Evolutionary conservation across 2,888 invertebrate genomes (phyloP).

Genomic region (Mythimna pallens): DNA sequence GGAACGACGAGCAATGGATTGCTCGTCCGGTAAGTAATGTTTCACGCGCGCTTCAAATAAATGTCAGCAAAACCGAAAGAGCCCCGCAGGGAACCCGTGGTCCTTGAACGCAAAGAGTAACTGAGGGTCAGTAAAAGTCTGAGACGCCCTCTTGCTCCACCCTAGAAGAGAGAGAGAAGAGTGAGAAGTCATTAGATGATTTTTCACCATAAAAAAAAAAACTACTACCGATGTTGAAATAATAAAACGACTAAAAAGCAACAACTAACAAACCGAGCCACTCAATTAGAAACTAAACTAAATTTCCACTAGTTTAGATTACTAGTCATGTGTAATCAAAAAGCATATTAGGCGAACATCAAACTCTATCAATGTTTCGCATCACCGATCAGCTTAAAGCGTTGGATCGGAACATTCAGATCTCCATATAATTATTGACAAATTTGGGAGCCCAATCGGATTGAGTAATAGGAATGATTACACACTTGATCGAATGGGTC

Average conservation of each 20-base stretch:
- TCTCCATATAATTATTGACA: conserved; percentile 55
- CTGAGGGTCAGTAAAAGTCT: too few relatives aligned
- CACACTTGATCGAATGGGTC: conserved; percentile 51
- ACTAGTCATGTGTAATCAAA: conserved; percentile 31
- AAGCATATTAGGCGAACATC: conserved; percentile 38
- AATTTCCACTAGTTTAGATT: conserved; percentile 11
- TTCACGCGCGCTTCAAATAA: too few relatives aligned
- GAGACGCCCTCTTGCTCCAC: too few relatives aligned
- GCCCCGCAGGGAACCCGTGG: too few relatives aligned
- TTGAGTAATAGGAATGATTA: conserved; percentile 49
- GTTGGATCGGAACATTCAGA: conserved; percentile 16
- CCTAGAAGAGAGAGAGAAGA: too few relatives aligned
- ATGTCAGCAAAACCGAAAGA: too few relatives aligned
- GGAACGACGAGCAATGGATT: too few relatives aligned
- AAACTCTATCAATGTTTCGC: conserved; percentile 29
- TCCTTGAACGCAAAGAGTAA: too few relatives aligned
- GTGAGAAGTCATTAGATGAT: too few relatives aligned
- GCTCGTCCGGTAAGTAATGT: too few relatives aligned
- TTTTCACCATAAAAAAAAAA: too few relatives aligned
- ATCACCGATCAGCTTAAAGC: conserved; percentile 32
- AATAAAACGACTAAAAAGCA: not conserved
- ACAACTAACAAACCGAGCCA: not conserved
- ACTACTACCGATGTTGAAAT: too few relatives aligned
- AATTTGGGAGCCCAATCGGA: conserved; percentile 47
- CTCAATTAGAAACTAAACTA: conserved; percentile 16